A percentile compares a stretch with the other conserved stretches of the same genome.
Evolutionary conservation across 2,797 vertebrate species (phyloP).

Genomic region (Rhinichthys osculus): DNA sequence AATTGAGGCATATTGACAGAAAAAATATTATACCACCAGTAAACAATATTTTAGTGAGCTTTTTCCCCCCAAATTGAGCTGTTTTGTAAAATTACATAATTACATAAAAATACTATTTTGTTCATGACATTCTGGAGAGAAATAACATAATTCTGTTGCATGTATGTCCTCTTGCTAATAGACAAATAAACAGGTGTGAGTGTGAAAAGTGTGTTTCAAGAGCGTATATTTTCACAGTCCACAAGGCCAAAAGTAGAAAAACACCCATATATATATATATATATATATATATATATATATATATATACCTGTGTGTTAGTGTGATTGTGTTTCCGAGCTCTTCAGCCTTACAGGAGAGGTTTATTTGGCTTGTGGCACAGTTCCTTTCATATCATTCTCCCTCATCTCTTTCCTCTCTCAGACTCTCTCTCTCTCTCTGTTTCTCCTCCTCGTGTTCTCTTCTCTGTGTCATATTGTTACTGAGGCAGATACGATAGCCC

Average conservation of each 20-base stretch:
- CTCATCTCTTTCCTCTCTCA: constrained; percentile 12
- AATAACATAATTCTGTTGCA: too few relatives aligned
- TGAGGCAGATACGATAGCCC: constrained; percentile 37
- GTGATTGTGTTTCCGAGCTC: not conserved
- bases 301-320: not conserved
- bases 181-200: not conserved
- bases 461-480: constrained; percentile 19
- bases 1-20: not conserved
- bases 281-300: constrained; percentile 2
- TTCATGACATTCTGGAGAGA: not conserved
- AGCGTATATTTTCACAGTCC: not conserved
- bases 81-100: too few relatives aligned
- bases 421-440: constrained; percentile 25
- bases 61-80: not conserved
- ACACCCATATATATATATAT: not conserved
- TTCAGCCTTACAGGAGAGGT: not conserved
- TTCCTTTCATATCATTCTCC: constrained; percentile 5
- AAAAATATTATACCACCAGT: not conserved
- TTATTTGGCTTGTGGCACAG: constrained; percentile 22
- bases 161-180: not conserved
- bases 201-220: not conserved
- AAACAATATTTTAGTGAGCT: too few relatives aligned
- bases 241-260: constrained; percentile 1
- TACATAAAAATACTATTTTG: not conserved
- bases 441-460: not conserved